These are phyloP conservation scores for Acrobasis repandana DNA, from an alignment of 2,888 invertebrate genomes.

Conservation along the genomic window DNA sequence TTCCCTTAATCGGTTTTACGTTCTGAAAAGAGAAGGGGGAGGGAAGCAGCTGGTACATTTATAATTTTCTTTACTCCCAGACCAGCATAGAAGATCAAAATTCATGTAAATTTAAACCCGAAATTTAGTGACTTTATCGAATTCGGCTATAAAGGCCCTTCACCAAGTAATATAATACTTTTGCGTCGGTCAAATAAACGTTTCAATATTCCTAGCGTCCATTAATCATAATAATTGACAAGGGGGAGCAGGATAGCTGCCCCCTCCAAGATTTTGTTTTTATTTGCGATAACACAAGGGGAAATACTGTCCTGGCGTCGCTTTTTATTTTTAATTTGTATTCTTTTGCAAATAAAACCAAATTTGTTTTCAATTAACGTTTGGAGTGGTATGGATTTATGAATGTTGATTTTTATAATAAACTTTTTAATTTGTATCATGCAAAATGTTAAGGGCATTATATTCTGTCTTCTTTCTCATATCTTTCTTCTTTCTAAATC, in stretches of 20 bases:
- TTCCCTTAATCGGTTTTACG: too few relatives aligned
- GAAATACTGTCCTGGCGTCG: background rate
- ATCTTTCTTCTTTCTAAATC: too few relatives aligned
- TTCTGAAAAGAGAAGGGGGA: too few relatives aligned
- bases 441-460: too few relatives aligned
- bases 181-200: slow-evolving; percentile 73
- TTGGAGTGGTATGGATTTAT: background rate
- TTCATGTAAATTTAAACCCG: too few relatives aligned
- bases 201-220: slow-evolving; percentile 78
- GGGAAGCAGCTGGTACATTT: too few relatives aligned
- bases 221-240: slow-evolving; percentile 82
- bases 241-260: slow-evolving; percentile 59
- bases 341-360: background rate
- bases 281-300: slow-evolving; percentile 51
- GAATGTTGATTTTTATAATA: too few relatives aligned
- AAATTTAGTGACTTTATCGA: slow-evolving; percentile 56
- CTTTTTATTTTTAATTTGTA: slow-evolving; percentile 19
- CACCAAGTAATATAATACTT: slow-evolving; percentile 73
- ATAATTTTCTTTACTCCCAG: too few relatives aligned
- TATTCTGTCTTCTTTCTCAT: too few relatives aligned
- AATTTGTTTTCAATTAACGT: background rate
- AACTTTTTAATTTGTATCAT: too few relatives aligned
- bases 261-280: slow-evolving; percentile 35
- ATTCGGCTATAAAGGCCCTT: slow-evolving; percentile 65
- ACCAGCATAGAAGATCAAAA: too few relatives aligned